A percentile compares a stretch with the other conserved stretches of the same genome.
These are phyloP conservation scores for Coenonympha arcania DNA, from an alignment of 2,888 invertebrate genomes.

Conservation along the genomic window DNA sequence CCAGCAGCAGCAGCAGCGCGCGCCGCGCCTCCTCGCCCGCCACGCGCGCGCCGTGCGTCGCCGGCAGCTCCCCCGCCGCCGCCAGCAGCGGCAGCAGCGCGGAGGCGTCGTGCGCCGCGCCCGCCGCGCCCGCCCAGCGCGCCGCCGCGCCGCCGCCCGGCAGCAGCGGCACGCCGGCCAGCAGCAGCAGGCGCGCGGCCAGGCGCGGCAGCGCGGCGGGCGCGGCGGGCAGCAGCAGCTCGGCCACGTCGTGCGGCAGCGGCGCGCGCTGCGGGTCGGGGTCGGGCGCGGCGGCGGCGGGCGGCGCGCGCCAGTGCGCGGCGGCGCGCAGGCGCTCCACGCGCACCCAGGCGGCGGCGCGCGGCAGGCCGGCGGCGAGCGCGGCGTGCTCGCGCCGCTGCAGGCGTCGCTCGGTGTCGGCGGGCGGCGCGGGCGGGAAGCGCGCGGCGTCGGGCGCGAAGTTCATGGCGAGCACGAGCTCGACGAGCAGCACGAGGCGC, in stretches of 20 bases:
- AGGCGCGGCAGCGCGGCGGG: constrained; percentile 75
- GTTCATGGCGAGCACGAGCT: constrained; percentile 80
- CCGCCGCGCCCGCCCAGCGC: too few relatives aligned
- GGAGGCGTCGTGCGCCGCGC: constrained; percentile 23
- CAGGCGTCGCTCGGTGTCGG: constrained; percentile 23
- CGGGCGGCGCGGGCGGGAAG: constrained; percentile 12
- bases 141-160: too few relatives aligned
- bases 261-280: constrained; percentile 78
- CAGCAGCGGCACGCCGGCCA: constrained; percentile 41
- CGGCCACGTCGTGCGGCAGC: constrained; percentile 79
- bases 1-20: constrained; percentile 34
- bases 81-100: too few relatives aligned
- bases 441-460: constrained; percentile 49
- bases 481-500: constrained; percentile 81
- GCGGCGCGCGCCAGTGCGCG: constrained; percentile 78
- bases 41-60: constrained; percentile 33
- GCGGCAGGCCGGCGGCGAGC: constrained; percentile 76
- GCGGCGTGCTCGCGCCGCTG: constrained; percentile 29
- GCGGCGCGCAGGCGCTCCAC: constrained; percentile 82
- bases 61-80: constrained; percentile 1
- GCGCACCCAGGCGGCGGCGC: constrained; percentile 82
- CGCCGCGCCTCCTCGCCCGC: too few relatives aligned
- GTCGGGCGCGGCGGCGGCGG: constrained; percentile 74
- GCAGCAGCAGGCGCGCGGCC: constrained; percentile 71
- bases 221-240: constrained; percentile 79